Evolutionary conservation across 2,888 invertebrate species (phyloP).

Genomic region (Drosophila neotestacea): DNA sequence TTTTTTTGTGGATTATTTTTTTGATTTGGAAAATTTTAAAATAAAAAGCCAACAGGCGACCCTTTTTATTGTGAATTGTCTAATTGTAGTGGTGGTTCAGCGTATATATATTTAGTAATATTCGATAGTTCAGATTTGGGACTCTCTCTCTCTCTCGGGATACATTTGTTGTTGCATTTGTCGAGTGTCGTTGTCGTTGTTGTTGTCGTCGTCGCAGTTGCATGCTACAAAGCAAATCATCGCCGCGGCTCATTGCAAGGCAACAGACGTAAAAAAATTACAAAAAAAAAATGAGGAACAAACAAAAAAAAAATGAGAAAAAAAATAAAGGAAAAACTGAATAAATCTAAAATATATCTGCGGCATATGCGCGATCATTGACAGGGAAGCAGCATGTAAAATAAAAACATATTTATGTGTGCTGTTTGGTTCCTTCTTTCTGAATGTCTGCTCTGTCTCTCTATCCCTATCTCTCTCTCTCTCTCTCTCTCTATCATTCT

Average conservation of each 20-base stretch:
- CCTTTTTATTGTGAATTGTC: constrained; percentile 18
- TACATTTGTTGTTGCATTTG: constrained; percentile 2
- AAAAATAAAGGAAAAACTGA: constrained; percentile 38
- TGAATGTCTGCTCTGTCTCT: constrained; percentile 11
- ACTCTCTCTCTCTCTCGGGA: constrained; percentile 5
- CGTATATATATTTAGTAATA: constrained; percentile 37
- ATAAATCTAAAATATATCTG: constrained; percentile 69
- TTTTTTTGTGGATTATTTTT: constrained; percentile 1
- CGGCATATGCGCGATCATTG: constrained; percentile 70
- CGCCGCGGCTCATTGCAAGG: constrained; percentile 84
- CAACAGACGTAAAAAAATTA: constrained; percentile 84
- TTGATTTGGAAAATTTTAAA: not conserved
- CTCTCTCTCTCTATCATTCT: constrained; percentile 11
- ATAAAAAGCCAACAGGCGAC: constrained; percentile 1
- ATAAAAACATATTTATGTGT: constrained; percentile 69
- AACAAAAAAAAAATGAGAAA: not conserved
- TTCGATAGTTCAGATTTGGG: constrained; percentile 35
- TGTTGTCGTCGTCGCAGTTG: constrained; percentile 35
- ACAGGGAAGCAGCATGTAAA: constrained; percentile 49
- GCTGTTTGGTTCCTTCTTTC: constrained; percentile 52
- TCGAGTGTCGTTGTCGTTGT: constrained; percentile 17
- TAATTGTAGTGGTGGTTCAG: constrained; percentile 52
- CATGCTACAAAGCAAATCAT: constrained; percentile 76
- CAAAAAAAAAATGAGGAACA: constrained; percentile 28
- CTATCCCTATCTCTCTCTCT: constrained; percentile 6